Conservation (phyloP, 2,797 vertebrate species). For the Schizopygopsis malacanthus region DNA sequence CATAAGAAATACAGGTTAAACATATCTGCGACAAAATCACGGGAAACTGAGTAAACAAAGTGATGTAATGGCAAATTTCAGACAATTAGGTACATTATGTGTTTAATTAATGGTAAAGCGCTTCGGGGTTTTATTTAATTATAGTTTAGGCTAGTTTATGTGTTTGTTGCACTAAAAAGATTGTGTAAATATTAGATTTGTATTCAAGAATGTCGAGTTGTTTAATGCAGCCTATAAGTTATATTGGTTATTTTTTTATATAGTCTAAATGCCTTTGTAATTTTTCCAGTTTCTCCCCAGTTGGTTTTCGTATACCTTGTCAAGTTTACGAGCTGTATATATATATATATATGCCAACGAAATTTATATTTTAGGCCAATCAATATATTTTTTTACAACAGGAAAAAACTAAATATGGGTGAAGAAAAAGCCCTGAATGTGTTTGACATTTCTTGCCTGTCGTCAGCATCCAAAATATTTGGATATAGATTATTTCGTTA, state of each 20-base stretch:
- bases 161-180: neutral
- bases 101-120: neutral
- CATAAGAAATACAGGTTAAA: neutral
- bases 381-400: neutral
- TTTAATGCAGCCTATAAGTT: neutral
- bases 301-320: neutral
- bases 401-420: neutral
- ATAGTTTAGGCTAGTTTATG: neutral
- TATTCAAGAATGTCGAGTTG: neutral
- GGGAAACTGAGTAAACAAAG: neutral
- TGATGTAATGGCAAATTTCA: neutral
- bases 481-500: conserved; percentile 2
- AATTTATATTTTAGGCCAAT: neutral
- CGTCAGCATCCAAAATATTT: neutral
- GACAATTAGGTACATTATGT: neutral
- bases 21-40: neutral
- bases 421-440: neutral
- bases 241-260: neutral
- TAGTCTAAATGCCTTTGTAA: too few species aligned
- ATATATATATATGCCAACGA: neutral
- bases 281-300: neutral
- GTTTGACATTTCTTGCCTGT: neutral
- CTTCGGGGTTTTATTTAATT: neutral
- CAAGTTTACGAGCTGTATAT: neutral
- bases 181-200: neutral